Evolutionary conservation across 2,888 invertebrate genomes (phyloP), one percentile per base, ranked within the genome.

Genomic region (Allacma fusca): DNA sequence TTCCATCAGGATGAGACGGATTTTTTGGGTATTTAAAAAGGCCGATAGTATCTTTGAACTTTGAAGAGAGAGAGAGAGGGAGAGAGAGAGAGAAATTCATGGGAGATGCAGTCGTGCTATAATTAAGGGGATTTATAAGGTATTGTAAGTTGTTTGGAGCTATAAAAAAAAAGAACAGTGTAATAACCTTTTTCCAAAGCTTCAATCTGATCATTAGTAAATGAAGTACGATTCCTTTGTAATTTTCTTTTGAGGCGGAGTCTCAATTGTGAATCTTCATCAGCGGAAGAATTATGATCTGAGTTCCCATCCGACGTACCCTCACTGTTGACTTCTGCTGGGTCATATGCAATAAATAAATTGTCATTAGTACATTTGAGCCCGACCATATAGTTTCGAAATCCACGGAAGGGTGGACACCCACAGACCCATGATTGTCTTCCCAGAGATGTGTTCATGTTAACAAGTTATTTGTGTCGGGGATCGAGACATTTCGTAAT

Each of bases 191-290:
- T 98, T 89, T 98, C 98, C 85, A 98, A 90, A 86, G 96, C 96
- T 88, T 99, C 98, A 86, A 99, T 97, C 88, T 98, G 98, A 86
- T 97, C 97, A 87, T 98, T 98, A 85, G 97, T 97, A 88, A 99
- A 98, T 78, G 97, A 97, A 75, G 98, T 98, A 85, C 98, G 90
- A 88, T 98, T 98, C 86, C 98, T 90, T 88, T 99, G 98, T 81
- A 98, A 90, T 88, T 98, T 98, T 86, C 98, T 90, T 88, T 98
- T 98, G 84, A 98, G 91, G 85, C 97, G 91, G 85, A 98, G 89
- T 86, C 98, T 91, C 89, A 96, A 92, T 87, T 97, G 97, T 26
- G 94, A 94, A 87, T 96, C 96, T 81, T 88, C 87, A 77, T 88
- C 87, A 4, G 85, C 94, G 19, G 95, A 94, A 19, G 95, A 95